Base-by-base conservation (phyloP, 2,888 invertebrate species). In the Anarsia innoxiella region DNA sequence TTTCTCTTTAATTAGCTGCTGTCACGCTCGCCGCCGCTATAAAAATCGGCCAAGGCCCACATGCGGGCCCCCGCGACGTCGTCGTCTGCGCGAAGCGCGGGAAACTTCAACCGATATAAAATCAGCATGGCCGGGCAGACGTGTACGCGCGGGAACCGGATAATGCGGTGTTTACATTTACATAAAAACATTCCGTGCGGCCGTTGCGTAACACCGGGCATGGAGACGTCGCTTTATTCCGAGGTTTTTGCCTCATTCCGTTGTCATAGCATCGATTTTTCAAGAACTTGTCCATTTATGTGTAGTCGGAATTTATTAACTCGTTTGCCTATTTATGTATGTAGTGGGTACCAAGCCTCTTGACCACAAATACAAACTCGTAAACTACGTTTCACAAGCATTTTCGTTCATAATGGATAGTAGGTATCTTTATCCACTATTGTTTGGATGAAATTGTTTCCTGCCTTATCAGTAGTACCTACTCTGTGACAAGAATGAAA, bases 161-260 rank as follows among this genome's bases (percentile, higher is more conserved):
- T 60, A 56, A 53, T 44, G 41, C 47, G 46, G 45, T 73, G 70
- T 73, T 73, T 72, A 74, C 69, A 66, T 66, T 70, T 64, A 65
- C 69, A 69, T 69, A 65, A 65, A 70, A 65, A 63, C 69, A 67
- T 69, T 63, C 63, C 56, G 40, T 40, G 16, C 12, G 37, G 15
- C 39, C 46, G 58, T 73, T 73, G 57, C 70, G 71, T 64, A 72
- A 72, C 47, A 42, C 30, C 42, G 49, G 50, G 48, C 53, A 43
- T 51, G 48, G 51, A 43, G 48, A 57, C 62, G 47, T 30, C 19
- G 27, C 48, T 45, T 50, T 51, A 49, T 52, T 50, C 45, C 46
- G 40, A 46, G 41, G 42, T 43, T 41, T n/a, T n/a, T 44, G 49
- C 56, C 47, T 57, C 49, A 52, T 44, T 49, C 45, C 45, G 52